phyloP scores from a whole-genome alignment of 2,113 vertebrate genomes.

The Talpa occidentalis region DNA sequence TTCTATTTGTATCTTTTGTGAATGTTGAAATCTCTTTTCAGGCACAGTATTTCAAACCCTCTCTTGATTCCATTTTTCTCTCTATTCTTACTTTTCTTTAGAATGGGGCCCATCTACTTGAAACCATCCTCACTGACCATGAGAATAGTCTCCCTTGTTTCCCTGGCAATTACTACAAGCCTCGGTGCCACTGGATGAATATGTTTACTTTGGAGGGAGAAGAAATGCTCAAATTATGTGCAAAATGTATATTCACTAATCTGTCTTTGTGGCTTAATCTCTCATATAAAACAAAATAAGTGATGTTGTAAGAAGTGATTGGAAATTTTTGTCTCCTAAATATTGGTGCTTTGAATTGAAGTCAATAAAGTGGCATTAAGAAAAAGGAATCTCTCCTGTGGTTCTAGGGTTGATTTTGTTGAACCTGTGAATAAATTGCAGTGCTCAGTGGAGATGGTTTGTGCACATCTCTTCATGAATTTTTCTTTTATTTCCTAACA shows the following conservation, averaged over 20 bases:
- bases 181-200: not conserved
- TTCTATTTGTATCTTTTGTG: not conserved
- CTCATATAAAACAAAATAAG: slow-evolving; percentile 6
- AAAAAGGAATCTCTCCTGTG: not conserved
- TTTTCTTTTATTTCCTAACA: not conserved
- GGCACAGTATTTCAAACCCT: not conserved
- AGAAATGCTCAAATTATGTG: not conserved
- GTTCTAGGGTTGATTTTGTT: slow-evolving; percentile 6
- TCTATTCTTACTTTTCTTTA: not conserved
- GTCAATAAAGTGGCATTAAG: slow-evolving; percentile 39
- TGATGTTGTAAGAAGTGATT: slow-evolving; percentile 24
- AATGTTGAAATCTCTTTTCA: not conserved
- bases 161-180: not conserved
- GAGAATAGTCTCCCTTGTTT: not conserved
- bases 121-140: not conserved
- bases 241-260: not conserved
- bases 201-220: not conserved
- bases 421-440: slow-evolving; percentile 44
- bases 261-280: not conserved
- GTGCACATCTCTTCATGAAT: slow-evolving; percentile 2
- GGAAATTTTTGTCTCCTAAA: slow-evolving; percentile 7
- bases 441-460: not conserved
- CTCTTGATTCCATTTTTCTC: not conserved
- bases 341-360: slow-evolving; percentile 35
- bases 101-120: not conserved